Evolutionary conservation across 1,140 invertebrate species (phyloP).

Genomic region (Pissodes strobi): DNA sequence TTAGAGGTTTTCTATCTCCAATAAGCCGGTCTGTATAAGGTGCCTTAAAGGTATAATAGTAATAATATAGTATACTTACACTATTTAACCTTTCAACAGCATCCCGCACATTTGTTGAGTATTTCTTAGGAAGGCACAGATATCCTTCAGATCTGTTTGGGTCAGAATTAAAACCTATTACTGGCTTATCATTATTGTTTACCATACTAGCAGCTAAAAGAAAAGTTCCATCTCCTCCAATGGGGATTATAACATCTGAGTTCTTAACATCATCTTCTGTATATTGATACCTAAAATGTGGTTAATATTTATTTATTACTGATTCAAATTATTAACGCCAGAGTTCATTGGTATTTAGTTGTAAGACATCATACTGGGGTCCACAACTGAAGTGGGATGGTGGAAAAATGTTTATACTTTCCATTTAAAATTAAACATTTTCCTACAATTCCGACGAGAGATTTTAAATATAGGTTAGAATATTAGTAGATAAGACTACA

Average conservation of each 20-base stretch:
- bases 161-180: slow-evolving; percentile 98
- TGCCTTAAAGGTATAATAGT: no score
- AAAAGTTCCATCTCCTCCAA: slow-evolving; percentile 98
- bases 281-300: slow-evolving; percentile 55
- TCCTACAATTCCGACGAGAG: no score
- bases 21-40: no score
- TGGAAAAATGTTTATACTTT: no score
- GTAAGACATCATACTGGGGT: no score
- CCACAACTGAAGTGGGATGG: no score
- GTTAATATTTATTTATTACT: slow-evolving; percentile 29
- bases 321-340: no score
- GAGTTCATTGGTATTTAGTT: no score
- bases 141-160: slow-evolving; percentile 91
- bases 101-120: slow-evolving; percentile 68
- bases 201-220: slow-evolving; percentile 90
- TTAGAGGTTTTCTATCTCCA: no score
- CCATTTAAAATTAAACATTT: no score
- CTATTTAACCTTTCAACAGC: slow-evolving; percentile 70
- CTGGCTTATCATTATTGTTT: slow-evolving; percentile 74
- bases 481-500: no score
- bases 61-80: slow-evolving; percentile 58
- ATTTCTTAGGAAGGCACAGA: slow-evolving; percentile 83
- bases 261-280: slow-evolving; percentile 79
- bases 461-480: no score
- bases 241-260: slow-evolving; percentile 93